Evolutionary conservation across 2,888 invertebrate species (phyloP).

Genomic region (Trilocha varians): DNA sequence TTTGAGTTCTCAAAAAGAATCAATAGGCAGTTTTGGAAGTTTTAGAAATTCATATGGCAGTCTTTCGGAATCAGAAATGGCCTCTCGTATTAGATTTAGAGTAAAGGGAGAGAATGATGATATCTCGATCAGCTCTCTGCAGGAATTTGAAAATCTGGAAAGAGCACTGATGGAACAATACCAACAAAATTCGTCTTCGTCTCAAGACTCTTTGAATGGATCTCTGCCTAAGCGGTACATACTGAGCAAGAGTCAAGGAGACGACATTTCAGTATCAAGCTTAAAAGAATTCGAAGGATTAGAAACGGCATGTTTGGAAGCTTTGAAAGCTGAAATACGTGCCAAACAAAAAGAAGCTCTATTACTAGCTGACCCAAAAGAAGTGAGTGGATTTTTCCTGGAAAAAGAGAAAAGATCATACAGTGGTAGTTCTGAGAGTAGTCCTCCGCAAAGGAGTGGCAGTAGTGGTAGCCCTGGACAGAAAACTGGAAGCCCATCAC

Average conservation of each 20-base stretch:
- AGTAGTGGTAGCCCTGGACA: slow-evolving; percentile 59
- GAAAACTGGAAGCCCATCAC: slow-evolving; percentile 63
- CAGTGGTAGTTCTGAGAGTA: slow-evolving; percentile 75
- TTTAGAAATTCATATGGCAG: slow-evolving; percentile 92
- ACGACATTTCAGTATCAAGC: slow-evolving; percentile 89
- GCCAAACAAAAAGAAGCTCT: slow-evolving; percentile 90
- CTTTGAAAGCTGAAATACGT: slow-evolving; percentile 85
- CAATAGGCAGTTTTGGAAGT: slow-evolving; percentile 85
- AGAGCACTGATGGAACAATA: slow-evolving; percentile 87
- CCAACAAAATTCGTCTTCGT: slow-evolving; percentile 81
- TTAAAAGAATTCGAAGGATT: slow-evolving; percentile 94
- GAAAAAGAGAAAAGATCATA: slow-evolving; percentile 68
- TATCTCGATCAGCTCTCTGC: slow-evolving; percentile 91
- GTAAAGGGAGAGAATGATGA: slow-evolving; percentile 92
- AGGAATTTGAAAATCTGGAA: slow-evolving; percentile 95
- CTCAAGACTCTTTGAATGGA: slow-evolving; percentile 89
- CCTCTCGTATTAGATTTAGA: slow-evolving; percentile 87
- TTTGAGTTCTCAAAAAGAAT: slow-evolving; percentile 83
- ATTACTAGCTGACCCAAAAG: slow-evolving; percentile 74
- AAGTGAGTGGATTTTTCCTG: slow-evolving; percentile 60
- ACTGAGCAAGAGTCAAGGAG: slow-evolving; percentile 83
- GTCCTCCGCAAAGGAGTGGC: slow-evolving; percentile 69
- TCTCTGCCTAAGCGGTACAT: slow-evolving; percentile 83
- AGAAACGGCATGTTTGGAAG: slow-evolving; percentile 90
- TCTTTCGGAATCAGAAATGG: slow-evolving; percentile 91